phyloP scores from a whole-genome alignment of 2,888 invertebrate genomes.

The Lasiommata megera region DNA sequence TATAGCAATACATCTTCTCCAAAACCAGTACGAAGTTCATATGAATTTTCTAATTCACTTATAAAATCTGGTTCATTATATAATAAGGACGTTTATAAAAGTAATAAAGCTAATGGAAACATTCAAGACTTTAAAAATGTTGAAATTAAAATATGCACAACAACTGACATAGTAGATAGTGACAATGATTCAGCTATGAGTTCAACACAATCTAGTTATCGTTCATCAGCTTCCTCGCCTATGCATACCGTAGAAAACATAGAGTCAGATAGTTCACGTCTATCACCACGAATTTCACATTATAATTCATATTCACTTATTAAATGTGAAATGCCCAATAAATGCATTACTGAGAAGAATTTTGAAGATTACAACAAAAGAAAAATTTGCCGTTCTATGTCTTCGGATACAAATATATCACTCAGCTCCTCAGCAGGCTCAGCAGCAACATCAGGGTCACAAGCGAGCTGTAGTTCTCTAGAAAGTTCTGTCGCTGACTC shows the following conservation, averaged over 20 bases:
- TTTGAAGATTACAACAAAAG: constrained; percentile 76
- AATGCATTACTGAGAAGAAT: constrained; percentile 57
- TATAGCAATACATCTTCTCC: constrained; percentile 38
- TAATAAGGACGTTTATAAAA: constrained; percentile 56
- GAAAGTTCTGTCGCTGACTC: constrained; percentile 84
- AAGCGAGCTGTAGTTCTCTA: constrained; percentile 85
- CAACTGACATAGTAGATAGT: constrained; percentile 84
- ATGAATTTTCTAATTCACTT: constrained; percentile 40
- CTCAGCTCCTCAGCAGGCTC: constrained; percentile 86
- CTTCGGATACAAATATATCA: constrained; percentile 87
- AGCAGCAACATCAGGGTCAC: constrained; percentile 87
- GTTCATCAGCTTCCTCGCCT: constrained; percentile 89
- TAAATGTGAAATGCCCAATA: constrained; percentile 66
- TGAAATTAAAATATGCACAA: constrained; percentile 71
- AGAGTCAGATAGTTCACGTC: constrained; percentile 78
- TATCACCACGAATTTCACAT: constrained; percentile 70
- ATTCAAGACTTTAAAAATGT: constrained; percentile 64
- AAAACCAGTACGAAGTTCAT: constrained; percentile 43
- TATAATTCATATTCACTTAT: constrained; percentile 65
- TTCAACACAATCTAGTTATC: constrained; percentile 89
- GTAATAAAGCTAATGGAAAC: constrained; percentile 46
- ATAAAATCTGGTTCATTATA: constrained; percentile 46
- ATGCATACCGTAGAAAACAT: constrained; percentile 83
- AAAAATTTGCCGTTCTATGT: constrained; percentile 84
- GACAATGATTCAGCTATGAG: constrained; percentile 95